These are phyloP conservation scores for Lasioglossum figueresi DNA, from an alignment of 2,888 invertebrate genomes.

Conservation along the genomic window DNA sequence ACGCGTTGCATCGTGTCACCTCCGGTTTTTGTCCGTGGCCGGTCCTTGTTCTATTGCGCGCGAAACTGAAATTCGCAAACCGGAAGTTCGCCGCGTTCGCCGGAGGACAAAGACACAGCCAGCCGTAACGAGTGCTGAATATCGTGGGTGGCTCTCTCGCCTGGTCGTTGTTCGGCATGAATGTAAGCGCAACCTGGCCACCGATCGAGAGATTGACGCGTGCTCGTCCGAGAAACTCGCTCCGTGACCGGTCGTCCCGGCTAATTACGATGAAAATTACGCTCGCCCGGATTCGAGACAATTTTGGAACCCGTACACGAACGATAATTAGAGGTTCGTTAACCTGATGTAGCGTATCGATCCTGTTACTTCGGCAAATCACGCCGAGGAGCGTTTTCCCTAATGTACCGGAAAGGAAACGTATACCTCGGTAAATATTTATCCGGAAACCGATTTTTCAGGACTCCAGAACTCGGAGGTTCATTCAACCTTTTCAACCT, in stretches of 20 bases:
- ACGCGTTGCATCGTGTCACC: not conserved
- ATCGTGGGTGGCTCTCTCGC: not conserved
- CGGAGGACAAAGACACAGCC: not conserved
- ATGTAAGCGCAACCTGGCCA: not conserved
- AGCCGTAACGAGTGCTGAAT: not conserved
- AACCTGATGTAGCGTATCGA: not conserved
- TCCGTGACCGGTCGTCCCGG: not conserved
- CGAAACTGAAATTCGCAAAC: not conserved
- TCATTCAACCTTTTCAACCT: too few relatives aligned
- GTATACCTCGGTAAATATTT: not conserved
- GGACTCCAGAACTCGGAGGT: not conserved
- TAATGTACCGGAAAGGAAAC: not conserved
- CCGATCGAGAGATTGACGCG: conserved; percentile 2
- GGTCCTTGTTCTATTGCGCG: not conserved
- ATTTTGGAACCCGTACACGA: conserved; percentile 12
- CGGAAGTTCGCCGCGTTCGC: not conserved
- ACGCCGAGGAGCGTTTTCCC: not conserved
- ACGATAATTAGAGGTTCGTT: conserved; percentile 50
- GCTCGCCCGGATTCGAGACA: conserved; percentile 17
- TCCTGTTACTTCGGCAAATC: not conserved
- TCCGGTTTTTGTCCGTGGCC: not conserved
- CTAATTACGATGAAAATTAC: conserved; percentile 40
- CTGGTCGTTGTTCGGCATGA: not conserved
- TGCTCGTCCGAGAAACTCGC: not conserved
- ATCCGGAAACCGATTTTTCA: not conserved